phyloP scores from a whole-genome alignment of 2,888 invertebrate species.

The Barypeithes pellucidus region DNA sequence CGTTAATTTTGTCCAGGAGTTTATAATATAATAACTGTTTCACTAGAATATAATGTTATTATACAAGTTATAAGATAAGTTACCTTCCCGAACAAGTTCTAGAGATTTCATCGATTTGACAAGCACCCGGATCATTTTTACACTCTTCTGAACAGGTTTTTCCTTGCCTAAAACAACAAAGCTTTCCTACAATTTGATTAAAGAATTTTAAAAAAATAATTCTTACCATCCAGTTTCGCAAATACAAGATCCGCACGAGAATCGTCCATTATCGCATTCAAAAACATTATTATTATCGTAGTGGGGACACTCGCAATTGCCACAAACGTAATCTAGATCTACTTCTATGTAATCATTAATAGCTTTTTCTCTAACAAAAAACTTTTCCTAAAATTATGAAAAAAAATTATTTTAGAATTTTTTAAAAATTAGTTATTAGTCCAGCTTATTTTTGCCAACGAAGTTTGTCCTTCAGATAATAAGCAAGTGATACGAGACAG shows the following conservation, averaged over 20 bases:
- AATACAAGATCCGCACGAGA: conserved; percentile 55
- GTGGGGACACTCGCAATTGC: conserved; percentile 55
- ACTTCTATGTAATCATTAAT: conserved; percentile 80
- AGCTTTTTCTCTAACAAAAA: conserved; percentile 84
- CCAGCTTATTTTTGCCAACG: no score
- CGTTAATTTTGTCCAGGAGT: no score
- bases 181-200: neutral
- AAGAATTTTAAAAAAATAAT: conserved; percentile 8
- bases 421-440: no score
- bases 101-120: conserved; percentile 64
- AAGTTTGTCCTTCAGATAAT: no score
- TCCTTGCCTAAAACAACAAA: conserved; percentile 53
- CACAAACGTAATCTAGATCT: conserved; percentile 75
- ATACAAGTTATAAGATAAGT: conserved; percentile 16
- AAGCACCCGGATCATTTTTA: conserved; percentile 38
- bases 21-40: no score
- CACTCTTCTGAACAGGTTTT: conserved; percentile 55
- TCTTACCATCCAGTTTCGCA: conserved; percentile 57
- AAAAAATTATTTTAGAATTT: no score
- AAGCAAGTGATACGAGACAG: no score
- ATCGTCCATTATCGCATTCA: conserved; percentile 53
- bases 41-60: no score
- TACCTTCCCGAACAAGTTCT: conserved; percentile 55
- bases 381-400: conserved; percentile 64
- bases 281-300: conserved; percentile 34